Percentiles rank a stretch among this genome's conserved stretches.
These are phyloP conservation scores for Pammene aurita DNA, from an alignment of 2,888 invertebrate species.

Conservation along the genomic window DNA sequence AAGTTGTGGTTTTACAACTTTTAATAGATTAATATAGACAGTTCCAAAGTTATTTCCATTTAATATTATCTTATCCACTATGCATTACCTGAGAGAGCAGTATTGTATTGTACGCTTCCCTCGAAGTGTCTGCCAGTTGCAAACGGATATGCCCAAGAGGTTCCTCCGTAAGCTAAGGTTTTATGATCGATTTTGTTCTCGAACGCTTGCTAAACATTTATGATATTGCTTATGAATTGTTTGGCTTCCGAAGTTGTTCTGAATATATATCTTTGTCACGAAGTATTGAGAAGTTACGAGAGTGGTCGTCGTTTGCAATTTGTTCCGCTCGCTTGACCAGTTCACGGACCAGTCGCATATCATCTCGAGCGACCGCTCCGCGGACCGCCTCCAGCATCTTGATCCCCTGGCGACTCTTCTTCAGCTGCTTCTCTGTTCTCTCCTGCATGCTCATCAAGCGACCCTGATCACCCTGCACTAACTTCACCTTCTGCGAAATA, in stretches of 20 bases:
- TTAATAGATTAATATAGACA: no score
- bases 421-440: constrained; percentile 62
- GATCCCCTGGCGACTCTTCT: constrained; percentile 56
- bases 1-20: no score
- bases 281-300: background rate
- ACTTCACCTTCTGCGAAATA: constrained; percentile 61
- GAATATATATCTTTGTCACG: background rate
- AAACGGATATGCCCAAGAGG: constrained; percentile 31
- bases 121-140: constrained; percentile 38
- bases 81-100: constrained; percentile 28
- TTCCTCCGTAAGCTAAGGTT: constrained; percentile 22
- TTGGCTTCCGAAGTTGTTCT: background rate
- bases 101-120: constrained; percentile 27
- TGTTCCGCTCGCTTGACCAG: constrained; percentile 46
- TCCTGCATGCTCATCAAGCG: constrained; percentile 62
- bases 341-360: constrained; percentile 44
- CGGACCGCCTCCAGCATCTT: constrained; percentile 59
- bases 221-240: background rate
- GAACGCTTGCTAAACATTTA: constrained; percentile 27
- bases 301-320: background rate
- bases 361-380: constrained; percentile 47
- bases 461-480: constrained; percentile 61
- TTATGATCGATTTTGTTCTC: constrained; percentile 33
- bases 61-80: constrained; percentile 1
- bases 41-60: constrained; percentile 11